Base-by-base conservation (phyloP, 37 sponge, comb jelly and placozoan species). In the Diacarnus erythraeanus region DNA sequence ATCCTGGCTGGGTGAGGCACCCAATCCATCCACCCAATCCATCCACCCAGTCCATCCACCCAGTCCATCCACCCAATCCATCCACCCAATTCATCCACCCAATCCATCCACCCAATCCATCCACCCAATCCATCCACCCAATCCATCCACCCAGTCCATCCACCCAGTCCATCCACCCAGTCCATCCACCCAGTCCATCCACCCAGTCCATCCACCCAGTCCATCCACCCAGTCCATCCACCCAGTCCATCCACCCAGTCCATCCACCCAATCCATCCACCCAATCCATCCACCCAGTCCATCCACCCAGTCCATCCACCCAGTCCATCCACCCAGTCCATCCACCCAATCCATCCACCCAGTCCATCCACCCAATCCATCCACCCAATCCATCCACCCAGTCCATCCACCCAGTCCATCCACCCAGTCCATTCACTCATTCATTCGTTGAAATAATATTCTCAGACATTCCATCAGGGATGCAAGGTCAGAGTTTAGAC, bases 1-100 rank as follows among this genome's bases (percentile, higher is more conserved):
- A 40, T 86, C n/a, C 34, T 86, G 15, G 34, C 80, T 30, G 86
- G 80, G 86, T 86, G 33, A 69, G 84, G 27, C 0, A 25, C 27
- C 33, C 1, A 8, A 68, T 38, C 4, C 69, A 6, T 38, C 20
- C 20, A 10, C 27, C 4, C 23, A n/a, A 27, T 63, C 6, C 18
- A 63, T 27, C 64, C 64, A 23, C 64, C 64, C 18, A 6, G 18
- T 27, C 64, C 64, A 30, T 12, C 64, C 64, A 63, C 64, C 18
- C 30, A n/a, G n/a, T n/a, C n/a, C n/a, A n/a, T n/a, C n/a, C n/a
- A n/a, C 18, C 64, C 18, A 6, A 63, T 27, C 64, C 64, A 30
- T 12, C 64, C 64, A 63, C 64, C 18, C 30, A n/a, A 27, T 63
- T 23, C 18, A 63, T 27, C 64, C 64, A 23, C 64, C n/a, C n/a